Evolutionary conservation across 2,113 vertebrate genomes (phyloP).

Genomic region (Hassar affinis): DNA sequence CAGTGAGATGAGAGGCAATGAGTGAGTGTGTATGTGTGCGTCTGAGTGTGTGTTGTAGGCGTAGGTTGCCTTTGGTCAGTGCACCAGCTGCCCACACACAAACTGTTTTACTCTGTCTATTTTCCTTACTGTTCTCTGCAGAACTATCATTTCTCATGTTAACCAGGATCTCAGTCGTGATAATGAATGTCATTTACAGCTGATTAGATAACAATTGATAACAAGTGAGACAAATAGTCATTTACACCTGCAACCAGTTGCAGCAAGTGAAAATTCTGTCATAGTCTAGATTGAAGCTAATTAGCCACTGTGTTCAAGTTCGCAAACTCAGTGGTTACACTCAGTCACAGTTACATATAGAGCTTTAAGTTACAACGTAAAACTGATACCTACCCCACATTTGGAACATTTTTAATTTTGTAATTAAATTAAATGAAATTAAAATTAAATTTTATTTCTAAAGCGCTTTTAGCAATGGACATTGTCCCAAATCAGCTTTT

Average conservation of each 20-base stretch:
- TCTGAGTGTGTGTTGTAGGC: constrained; percentile 18
- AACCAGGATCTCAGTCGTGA: background rate
- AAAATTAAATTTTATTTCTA: no score
- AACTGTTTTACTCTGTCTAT: constrained; percentile 27
- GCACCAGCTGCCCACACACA: constrained; percentile 39
- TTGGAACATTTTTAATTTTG: no score
- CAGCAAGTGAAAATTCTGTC: background rate
- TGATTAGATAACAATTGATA: constrained; percentile 2
- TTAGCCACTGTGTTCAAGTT: background rate
- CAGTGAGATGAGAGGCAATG: constrained; percentile 34
- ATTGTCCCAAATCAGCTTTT: no score
- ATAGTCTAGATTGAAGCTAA: background rate
- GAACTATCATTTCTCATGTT: background rate
- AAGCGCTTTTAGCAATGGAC: no score
- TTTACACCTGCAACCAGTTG: background rate
- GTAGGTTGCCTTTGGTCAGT: constrained; percentile 36
- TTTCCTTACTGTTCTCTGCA: background rate
- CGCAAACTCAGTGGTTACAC: background rate
- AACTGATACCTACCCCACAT: background rate
- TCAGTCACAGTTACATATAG: background rate
- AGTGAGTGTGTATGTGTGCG: constrained; percentile 24
- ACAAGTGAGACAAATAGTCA: background rate
- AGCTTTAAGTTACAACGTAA: background rate
- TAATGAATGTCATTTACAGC: background rate
- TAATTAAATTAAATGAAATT: no score